Base-by-base conservation (phyloP, 2,113 vertebrate genomes). In the Nyctereutes procyonoides region DNA sequence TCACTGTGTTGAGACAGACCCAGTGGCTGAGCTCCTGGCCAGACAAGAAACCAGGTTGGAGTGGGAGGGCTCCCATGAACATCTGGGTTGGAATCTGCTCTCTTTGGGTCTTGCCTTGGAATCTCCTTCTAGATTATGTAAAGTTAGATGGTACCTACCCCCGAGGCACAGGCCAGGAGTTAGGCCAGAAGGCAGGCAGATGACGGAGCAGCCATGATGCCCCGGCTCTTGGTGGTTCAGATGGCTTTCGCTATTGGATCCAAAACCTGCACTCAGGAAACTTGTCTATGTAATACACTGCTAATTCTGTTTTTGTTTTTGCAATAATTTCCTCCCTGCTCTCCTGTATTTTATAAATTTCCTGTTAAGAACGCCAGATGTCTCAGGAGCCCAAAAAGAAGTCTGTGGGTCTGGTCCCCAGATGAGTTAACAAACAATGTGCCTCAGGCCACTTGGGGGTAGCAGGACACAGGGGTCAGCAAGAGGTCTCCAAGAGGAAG, bases 341-440 rank as follows among this genome's bases (percentile, higher is more conserved):
- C 30, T 90, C 48, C 19, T 90, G 12, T 32, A 79, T 71, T 94
- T 97, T 86, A 94, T 94, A 89, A 79, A 92, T 71, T 86, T 79
- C 48, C 84, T 81, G 30, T 90, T 83, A 73, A 94, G 81, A 87
- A 95, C 48, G 19, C 62, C 51, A 87, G 62, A 58, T 73, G 74
- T 77, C 74, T 63, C 19, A 77, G 90, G 53, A 86, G 35, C 13
- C 32, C 48, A 71, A 92, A 79, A 17, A 82, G 26, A 95, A 88
- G 26, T 43, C 83, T 67, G 6, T 93, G 35, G 56, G 13, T 55
- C 63, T 96, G 63, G 38, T 80, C 56, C 56, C 69, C 7, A 38
- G n/a, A 22, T 84, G 38, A 24, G 32, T 71, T 84, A 97, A 62
- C 32, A 89, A 56, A 38, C 8, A 79, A 14, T 22, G 93, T 0